These are phyloP conservation scores for Tetragnatha montana DNA, from an alignment of 2,888 invertebrate genomes.

Conservation along the genomic window DNA sequence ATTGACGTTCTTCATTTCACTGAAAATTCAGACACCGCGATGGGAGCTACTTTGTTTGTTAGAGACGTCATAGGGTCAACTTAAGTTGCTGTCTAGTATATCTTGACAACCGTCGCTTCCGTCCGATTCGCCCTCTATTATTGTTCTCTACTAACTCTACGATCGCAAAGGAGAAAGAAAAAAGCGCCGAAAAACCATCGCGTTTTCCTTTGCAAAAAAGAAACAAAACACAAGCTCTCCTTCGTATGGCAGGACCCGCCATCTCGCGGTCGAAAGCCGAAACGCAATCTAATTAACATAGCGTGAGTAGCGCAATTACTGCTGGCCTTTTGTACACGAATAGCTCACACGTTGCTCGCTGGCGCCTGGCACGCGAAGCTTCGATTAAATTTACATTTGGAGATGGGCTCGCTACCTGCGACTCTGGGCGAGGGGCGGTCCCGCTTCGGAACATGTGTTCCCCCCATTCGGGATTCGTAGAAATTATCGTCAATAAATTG, in stretches of 20 bases:
- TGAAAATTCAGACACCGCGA: no score
- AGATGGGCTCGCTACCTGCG: conserved; percentile 65
- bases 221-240: conserved; percentile 6
- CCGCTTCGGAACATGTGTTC: conserved; percentile 62
- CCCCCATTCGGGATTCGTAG: conserved; percentile 64
- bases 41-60: no score
- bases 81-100: no score
- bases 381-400: conserved; percentile 70
- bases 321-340: conserved; percentile 69
- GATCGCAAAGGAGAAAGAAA: conserved; percentile 20
- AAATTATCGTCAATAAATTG: conserved; percentile 67
- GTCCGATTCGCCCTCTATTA: no score
- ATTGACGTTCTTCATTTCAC: no score
- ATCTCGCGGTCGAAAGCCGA: conserved; percentile 54
- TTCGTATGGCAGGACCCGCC: conserved; percentile 32
- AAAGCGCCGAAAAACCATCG: not conserved
- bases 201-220: conserved; percentile 2
- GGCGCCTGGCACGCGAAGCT: conserved; percentile 54
- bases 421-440: conserved; percentile 50
- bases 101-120: no score
- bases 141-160: conserved; percentile 1
- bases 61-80: no score
- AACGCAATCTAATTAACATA: conserved; percentile 67
- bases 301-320: conserved; percentile 68
- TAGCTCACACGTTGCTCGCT: conserved; percentile 63